Percentiles rank a stretch among this genome's conserved stretches.
Evolutionary conservation across 2,888 invertebrate genomes (phyloP).

Genomic region (Drosophila mercatorum): DNA sequence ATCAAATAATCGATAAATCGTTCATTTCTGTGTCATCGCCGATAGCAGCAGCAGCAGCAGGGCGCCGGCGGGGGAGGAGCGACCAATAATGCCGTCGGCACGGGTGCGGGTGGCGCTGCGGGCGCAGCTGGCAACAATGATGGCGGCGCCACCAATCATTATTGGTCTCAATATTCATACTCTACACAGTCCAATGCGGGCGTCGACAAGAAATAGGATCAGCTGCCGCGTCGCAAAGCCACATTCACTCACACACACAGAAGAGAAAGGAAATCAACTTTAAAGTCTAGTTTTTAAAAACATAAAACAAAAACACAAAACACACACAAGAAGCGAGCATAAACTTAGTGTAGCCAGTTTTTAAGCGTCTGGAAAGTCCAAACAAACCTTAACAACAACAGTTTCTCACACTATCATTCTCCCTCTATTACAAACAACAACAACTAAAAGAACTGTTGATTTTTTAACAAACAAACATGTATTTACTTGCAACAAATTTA

Average conservation of each 20-base stretch:
- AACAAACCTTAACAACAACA: slow-evolving; percentile 26
- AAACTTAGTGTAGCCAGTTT: slow-evolving; percentile 66
- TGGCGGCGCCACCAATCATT: slow-evolving; percentile 79
- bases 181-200: slow-evolving; percentile 77
- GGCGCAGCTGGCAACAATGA: slow-evolving; percentile 61
- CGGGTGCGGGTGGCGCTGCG: slow-evolving; percentile 33
- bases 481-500: slow-evolving; percentile 17
- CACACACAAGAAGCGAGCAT: slow-evolving; percentile 30
- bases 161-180: slow-evolving; percentile 84
- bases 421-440: slow-evolving; percentile 5
- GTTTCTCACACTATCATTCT: slow-evolving; percentile 8
- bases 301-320: slow-evolving; percentile 26
- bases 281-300: slow-evolving; percentile 66
- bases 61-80: slow-evolving; percentile 55
- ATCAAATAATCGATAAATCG: slow-evolving; percentile 1
- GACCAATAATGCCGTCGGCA: slow-evolving; percentile 54
- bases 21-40: slow-evolving; percentile 6
- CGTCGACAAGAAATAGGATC: slow-evolving; percentile 62
- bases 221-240: slow-evolving; percentile 22
- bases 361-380: slow-evolving; percentile 55
- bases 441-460: slow-evolving; percentile 28
- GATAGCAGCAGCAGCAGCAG: slow-evolving; percentile 52
- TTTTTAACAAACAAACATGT: slow-evolving; percentile 26
- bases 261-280: slow-evolving; percentile 52
- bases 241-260: slow-evolving; percentile 32